phyloP scores from a whole-genome alignment of 2,113 vertebrate genomes.

The Anas platyrhynchos region DNA sequence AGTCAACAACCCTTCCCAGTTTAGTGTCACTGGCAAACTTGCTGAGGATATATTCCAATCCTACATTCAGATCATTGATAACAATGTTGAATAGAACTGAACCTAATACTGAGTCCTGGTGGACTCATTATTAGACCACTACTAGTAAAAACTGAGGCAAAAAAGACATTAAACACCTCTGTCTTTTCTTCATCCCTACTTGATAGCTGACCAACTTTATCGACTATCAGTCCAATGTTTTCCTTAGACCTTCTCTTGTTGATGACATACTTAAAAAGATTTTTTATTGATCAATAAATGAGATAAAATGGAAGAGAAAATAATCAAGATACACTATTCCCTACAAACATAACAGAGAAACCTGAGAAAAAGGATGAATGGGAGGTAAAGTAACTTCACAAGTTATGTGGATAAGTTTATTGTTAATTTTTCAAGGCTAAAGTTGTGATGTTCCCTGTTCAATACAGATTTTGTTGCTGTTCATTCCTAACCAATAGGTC shows the following conservation, averaged over 20 bases:
- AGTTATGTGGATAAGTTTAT: fast-evolving
- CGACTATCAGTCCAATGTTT: neutral
- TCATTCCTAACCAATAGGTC: neutral
- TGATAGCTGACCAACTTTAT: neutral
- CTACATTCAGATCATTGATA: too few species aligned
- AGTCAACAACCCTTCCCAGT: neutral
- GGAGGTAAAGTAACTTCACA: neutral
- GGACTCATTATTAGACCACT: too few species aligned
- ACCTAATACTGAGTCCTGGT: too few species aligned
- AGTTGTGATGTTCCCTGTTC: neutral
- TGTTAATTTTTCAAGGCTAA: neutral
- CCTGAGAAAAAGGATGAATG: neutral
- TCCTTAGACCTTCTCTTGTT: neutral
- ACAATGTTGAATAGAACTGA: too few species aligned
- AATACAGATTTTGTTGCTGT: neutral
- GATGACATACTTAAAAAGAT: neutral
- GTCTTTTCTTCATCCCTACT: neutral
- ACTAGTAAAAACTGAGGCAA: neutral
- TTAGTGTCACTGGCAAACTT: too few species aligned
- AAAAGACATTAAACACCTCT: neutral
- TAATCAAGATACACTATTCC: neutral
- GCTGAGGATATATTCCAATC: too few species aligned
- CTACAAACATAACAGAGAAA: fast-evolving
- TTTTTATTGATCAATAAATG: neutral
- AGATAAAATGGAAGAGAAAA: neutral